Evolutionary conservation across 2,888 invertebrate genomes (phyloP).

Genomic region (Conomelus anceps): DNA sequence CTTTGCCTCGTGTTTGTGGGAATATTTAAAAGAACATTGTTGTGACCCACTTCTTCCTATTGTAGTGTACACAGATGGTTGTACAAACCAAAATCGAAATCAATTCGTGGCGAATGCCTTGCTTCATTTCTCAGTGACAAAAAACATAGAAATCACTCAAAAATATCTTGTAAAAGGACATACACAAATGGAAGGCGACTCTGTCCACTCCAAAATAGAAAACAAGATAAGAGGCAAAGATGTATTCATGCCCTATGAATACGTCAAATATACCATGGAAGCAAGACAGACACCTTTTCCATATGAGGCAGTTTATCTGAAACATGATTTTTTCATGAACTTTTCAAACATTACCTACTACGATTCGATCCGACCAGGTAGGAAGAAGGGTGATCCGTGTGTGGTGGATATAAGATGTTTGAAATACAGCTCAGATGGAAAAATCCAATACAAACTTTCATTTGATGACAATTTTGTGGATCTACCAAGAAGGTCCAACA

Average conservation of each 20-base stretch:
- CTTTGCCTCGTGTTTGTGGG: constrained; percentile 23
- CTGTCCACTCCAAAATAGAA: constrained; percentile 35
- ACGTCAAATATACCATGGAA: neutral
- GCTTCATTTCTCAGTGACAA: constrained; percentile 24
- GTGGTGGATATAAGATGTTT: constrained; percentile 4
- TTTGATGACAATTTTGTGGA: neutral
- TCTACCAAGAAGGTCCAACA: neutral
- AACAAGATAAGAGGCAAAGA: constrained; percentile 12
- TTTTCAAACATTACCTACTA: neutral
- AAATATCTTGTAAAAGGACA: constrained; percentile 37
- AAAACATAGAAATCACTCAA: constrained; percentile 33
- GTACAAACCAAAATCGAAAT: constrained; percentile 37
- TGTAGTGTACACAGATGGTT: constrained; percentile 37
- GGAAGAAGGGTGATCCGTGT: neutral
- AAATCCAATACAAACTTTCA: neutral
- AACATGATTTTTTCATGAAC: constrained; percentile 18
- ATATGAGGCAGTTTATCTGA: constrained; percentile 10
- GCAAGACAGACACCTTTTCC: constrained; percentile 16
- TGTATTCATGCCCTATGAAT: constrained; percentile 16
- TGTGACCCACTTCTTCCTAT: constrained; percentile 24
- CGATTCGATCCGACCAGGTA: constrained; percentile 16
- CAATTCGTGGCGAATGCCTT: constrained; percentile 33
- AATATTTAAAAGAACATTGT: constrained; percentile 24
- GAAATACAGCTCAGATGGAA: neutral
- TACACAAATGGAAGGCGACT: constrained; percentile 37